These are phyloP conservation scores for Cheirogaleus major DNA, from an alignment of 2,797 vertebrate species.

Conservation along the genomic window DNA sequence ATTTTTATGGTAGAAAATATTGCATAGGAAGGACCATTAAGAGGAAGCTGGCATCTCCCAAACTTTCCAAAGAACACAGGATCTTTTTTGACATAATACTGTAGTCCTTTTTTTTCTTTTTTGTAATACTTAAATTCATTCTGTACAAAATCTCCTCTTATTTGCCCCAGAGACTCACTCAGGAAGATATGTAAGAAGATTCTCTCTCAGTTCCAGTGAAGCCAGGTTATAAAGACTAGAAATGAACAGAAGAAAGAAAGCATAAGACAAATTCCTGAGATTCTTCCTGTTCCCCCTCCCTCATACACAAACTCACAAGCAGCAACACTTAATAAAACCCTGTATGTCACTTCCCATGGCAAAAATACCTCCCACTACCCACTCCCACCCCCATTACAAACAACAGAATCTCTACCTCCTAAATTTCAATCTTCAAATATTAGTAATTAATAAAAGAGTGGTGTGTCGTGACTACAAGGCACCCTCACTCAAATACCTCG, in stretches of 20 bases:
- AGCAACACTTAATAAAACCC: not conserved
- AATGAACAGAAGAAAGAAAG: conserved; percentile 61
- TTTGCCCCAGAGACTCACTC: conserved; percentile 91
- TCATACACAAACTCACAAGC: not conserved
- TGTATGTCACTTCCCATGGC: not conserved
- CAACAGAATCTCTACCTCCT: not conserved
- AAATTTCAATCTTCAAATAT: not conserved
- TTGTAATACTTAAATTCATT: conserved; percentile 6
- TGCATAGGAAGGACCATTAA: not conserved
- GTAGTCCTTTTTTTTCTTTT: not conserved
- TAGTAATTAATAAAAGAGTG: not conserved
- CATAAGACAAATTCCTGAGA: conserved; percentile 50
- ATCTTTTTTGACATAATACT: not conserved
- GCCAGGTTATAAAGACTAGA: conserved; percentile 95
- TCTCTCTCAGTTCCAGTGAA: conserved; percentile 98
- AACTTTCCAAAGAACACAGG: conserved; percentile 3
- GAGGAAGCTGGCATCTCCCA: not conserved
- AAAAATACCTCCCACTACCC: not conserved
- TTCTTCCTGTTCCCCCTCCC: not conserved
- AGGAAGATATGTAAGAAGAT: conserved; percentile 96
- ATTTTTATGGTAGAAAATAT: not conserved
- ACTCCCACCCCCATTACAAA: not conserved
- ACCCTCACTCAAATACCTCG: not conserved
- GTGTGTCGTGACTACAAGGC: not conserved
- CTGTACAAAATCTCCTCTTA: not conserved